phyloP scores from a whole-genome alignment of 2,888 invertebrate species.

The Drosophila atripex region DNA sequence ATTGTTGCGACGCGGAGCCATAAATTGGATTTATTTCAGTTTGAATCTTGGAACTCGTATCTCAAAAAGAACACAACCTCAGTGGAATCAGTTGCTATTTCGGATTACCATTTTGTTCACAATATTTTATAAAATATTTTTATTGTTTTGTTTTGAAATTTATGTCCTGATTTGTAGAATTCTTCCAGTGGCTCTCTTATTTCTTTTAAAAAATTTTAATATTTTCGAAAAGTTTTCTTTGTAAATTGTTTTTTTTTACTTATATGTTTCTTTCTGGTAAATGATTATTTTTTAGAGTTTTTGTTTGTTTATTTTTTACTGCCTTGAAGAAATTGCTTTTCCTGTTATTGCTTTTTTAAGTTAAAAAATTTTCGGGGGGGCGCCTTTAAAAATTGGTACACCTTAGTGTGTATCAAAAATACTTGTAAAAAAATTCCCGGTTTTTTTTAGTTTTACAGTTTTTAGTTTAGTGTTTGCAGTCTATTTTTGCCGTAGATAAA shows the following conservation, averaged over 20 bases:
- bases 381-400: conserved; percentile 21
- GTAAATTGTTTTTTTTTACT: conserved; percentile 4
- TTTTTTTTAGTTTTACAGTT: neutral
- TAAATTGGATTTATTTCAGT: conserved; percentile 69
- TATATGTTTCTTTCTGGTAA: too few species aligned
- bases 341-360: conserved; percentile 7
- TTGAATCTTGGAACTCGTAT: neutral
- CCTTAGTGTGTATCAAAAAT: conserved; percentile 50
- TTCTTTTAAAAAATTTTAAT: neutral
- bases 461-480: conserved; percentile 44
- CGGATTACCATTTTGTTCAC: conserved; percentile 23
- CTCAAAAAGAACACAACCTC: neutral
- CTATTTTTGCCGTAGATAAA: too few species aligned
- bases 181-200: conserved; percentile 11
- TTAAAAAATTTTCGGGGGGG: neutral
- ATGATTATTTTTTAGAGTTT: neutral
- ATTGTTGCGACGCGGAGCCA: conserved; percentile 86
- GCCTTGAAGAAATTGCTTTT: conserved; percentile 18
- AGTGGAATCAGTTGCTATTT: conserved; percentile 10
- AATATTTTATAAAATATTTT: conserved; percentile 24
- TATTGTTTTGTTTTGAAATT: conserved; percentile 10
- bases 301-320: neutral
- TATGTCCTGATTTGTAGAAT: conserved; percentile 17
- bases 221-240: neutral
- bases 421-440: conserved; percentile 30